Conservation (phyloP, 2,888 invertebrate genomes). For the Mesochorus sp. region DNA sequence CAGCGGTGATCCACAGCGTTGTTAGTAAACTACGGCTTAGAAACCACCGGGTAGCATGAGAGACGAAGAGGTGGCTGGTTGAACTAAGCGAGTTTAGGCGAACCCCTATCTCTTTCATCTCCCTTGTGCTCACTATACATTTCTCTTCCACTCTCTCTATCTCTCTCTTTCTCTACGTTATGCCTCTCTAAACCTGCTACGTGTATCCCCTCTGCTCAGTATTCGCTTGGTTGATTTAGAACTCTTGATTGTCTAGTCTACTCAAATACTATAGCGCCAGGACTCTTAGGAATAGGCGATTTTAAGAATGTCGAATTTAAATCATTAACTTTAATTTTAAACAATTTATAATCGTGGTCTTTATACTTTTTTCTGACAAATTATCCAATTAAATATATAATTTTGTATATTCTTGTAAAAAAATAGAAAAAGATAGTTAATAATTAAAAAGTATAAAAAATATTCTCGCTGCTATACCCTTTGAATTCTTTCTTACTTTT, state of each 20-base stretch:
- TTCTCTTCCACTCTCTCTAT: conserved; percentile 75
- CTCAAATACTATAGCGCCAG: not conserved
- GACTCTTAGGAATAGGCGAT: too few species aligned
- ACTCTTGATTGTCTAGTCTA: conserved; percentile 18
- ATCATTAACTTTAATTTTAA: too few species aligned
- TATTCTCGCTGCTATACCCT: too few species aligned
- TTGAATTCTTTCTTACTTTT: too few species aligned
- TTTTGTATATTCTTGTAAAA: too few species aligned
- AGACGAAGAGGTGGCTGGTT: conserved; percentile 76
- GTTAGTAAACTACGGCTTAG: conserved; percentile 88
- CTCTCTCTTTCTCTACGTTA: conserved; percentile 48
- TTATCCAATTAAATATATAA: too few species aligned
- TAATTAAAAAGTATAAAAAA: too few species aligned
- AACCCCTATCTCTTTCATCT: conserved; percentile 67
- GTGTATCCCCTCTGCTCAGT: conserved; percentile 15
- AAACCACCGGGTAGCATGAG: conserved; percentile 84
- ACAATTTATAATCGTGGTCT: too few species aligned
- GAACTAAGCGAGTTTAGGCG: conserved; percentile 80
- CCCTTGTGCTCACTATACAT: conserved; percentile 15
- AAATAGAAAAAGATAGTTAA: too few species aligned
- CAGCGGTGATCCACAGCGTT: conserved; percentile 80
- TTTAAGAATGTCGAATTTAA: too few species aligned
- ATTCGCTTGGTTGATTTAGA: conserved; percentile 26
- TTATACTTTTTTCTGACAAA: too few species aligned
- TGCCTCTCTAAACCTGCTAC: conserved; percentile 61